These are phyloP conservation scores for Tenebrio molitor DNA, from an alignment of 1,140 invertebrate genomes.

Conservation along the genomic window DNA sequence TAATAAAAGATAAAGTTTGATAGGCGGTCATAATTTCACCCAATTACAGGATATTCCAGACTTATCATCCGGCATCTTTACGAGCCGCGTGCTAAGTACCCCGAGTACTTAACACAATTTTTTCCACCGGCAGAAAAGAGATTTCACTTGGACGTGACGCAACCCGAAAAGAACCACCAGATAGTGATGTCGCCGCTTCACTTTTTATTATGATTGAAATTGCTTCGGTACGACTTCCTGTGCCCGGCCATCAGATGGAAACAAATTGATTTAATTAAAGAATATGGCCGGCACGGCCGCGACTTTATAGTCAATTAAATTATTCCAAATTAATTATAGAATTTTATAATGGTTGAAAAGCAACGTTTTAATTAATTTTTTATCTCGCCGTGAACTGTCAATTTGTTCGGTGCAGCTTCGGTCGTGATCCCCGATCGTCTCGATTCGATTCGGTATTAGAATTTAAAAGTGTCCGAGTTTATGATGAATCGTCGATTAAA, in stretches of 20 bases:
- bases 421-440: slow-evolving; percentile 3
- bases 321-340: slow-evolving; percentile 43
- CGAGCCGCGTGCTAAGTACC: slow-evolving; percentile 36
- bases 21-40: slow-evolving; percentile 30
- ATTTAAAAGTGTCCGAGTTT: slow-evolving; percentile 38
- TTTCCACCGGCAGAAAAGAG: neutral
- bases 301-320: slow-evolving; percentile 41
- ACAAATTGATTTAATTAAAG: slow-evolving; percentile 41
- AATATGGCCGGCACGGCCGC: slow-evolving; percentile 31
- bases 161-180: neutral
- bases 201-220: slow-evolving; percentile 24
- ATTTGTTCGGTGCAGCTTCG: slow-evolving; percentile 13
- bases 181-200: slow-evolving; percentile 2
- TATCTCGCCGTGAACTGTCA: slow-evolving; percentile 38
- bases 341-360: slow-evolving; percentile 34
- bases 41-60: slow-evolving; percentile 33
- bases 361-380: slow-evolving; percentile 45
- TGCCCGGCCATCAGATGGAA: slow-evolving; percentile 27
- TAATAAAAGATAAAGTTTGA: slow-evolving; percentile 30
- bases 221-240: slow-evolving; percentile 1
- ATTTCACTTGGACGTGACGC: slow-evolving; percentile 17
- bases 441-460: slow-evolving; percentile 33
- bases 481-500: slow-evolving; percentile 45
- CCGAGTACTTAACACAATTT: slow-evolving; percentile 16
- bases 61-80: slow-evolving; percentile 40